These are phyloP conservation scores for Neotoxoptera formosana DNA, from an alignment of 1,140 invertebrate species.

Conservation along the genomic window DNA sequence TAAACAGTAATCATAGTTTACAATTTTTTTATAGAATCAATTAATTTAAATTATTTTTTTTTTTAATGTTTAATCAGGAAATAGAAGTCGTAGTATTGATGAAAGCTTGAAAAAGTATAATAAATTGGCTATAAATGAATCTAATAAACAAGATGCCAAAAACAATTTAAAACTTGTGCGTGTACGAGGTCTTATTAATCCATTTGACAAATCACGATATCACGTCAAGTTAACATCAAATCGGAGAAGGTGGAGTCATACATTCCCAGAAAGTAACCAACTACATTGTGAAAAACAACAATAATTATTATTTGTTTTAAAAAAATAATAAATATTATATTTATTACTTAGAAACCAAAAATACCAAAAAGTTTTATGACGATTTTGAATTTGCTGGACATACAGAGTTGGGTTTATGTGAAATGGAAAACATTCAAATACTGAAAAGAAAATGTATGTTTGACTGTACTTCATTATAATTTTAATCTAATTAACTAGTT, in stretches of 20 bases:
- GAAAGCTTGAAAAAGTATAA: constrained; percentile 17
- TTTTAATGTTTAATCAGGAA: constrained; percentile 7
- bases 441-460: neutral
- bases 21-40: neutral
- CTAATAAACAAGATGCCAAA: constrained; percentile 62
- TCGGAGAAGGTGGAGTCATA: constrained; percentile 95
- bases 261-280: constrained; percentile 89
- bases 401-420: neutral
- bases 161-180: constrained; percentile 63
- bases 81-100: constrained; percentile 49
- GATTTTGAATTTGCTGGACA: neutral
- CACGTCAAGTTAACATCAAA: constrained; percentile 97
- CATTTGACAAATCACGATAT: constrained; percentile 96
- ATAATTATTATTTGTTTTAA: neutral
- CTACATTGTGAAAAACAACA: constrained; percentile 10
- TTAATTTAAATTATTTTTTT: neutral
- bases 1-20: constrained; percentile 12
- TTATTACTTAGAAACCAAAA: constrained; percentile 28
- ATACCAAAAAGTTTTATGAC: neutral
- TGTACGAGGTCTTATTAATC: constrained; percentile 87
- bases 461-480: neutral
- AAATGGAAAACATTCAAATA: neutral
- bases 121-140: neutral
- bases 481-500: neutral
- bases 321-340: neutral